Evolutionary conservation across 2,888 invertebrate species (phyloP).

Genomic region (Sphecodes monilicornis): DNA sequence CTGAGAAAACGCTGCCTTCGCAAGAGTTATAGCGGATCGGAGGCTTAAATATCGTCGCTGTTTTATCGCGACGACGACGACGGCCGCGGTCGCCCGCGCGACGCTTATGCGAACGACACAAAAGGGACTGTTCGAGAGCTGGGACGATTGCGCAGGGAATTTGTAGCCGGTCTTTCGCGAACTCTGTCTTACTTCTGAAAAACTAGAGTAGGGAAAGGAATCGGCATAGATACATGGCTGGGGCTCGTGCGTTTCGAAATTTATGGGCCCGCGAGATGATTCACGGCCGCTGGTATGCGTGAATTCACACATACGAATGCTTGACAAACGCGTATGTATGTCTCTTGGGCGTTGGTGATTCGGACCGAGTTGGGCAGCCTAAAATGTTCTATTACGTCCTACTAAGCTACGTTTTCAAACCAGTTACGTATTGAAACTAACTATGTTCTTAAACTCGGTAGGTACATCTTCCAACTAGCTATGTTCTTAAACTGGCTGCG

Average conservation of each 20-base stretch:
- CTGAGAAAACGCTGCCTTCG: conserved; percentile 62
- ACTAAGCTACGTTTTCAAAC: no score
- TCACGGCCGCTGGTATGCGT: not conserved
- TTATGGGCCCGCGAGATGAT: not conserved
- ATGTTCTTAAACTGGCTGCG: no score
- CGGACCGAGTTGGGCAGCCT: no score
- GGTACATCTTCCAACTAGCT: no score
- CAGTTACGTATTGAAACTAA: no score
- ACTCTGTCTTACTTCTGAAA: not conserved
- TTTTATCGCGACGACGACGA: conserved; percentile 25
- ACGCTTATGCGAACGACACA: conserved; percentile 7
- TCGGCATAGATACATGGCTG: not conserved
- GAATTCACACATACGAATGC: no score
- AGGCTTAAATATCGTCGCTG: conserved; percentile 53
- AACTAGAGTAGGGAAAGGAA: not conserved
- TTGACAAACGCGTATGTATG: no score
- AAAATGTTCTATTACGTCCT: no score
- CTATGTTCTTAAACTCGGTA: no score
- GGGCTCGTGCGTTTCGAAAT: not conserved
- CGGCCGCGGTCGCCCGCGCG: not conserved
- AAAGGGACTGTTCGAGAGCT: not conserved
- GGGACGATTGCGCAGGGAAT: not conserved
- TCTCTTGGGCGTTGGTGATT: no score
- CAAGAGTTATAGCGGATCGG: conserved; percentile 52
- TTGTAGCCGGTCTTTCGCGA: not conserved